Base-by-base conservation (phyloP, 2,888 invertebrate genomes). In the Scaptomyza tumidula region DNA sequence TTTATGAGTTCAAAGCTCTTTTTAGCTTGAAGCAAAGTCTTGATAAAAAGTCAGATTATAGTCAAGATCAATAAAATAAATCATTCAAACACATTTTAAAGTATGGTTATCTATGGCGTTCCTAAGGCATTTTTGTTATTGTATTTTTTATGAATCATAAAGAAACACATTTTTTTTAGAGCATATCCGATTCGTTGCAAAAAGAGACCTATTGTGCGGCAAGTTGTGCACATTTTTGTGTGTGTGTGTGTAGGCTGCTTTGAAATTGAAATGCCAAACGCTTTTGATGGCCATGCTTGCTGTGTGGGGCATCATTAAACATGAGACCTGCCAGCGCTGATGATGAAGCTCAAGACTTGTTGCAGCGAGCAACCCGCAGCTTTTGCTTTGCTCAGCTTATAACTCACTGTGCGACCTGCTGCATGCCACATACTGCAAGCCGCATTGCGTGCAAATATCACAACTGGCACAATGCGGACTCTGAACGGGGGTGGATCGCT, bases 231-330 rank as follows among this genome's bases (percentile, higher is more conserved):
- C 57, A 60, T 62, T 0, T n/a, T 2, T 14, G 14, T 39, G 39
- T 14, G 14, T 39, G 39, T 39, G 39, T 39, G 39, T 39, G n/a
- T 14, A 66, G 85, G 66, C 62, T 70, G 76, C 70, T 72, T 69
- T 67, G 29, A 77, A 86, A 86, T 88, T 88, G 86, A 88, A 88
- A 83, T 83, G 83, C 86, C 86, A 79, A 83, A 77, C 63, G 83
- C 70, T 74, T 83, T 82, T 83, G 86, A 83, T 74, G 77, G 71
- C 67, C 71, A 67, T 67, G 65, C 69, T 70, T 66, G 63, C 56
- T 70, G 75, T 69, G 80, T 78, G 88, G 74, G 86, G 86, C 83
- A 88, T 86, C 83, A 83, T 83, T 83, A 83, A 66, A 73, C 72
- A 55, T 53, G 66, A 70, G 64, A 69, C 65, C 63, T 71, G 74